Base-by-base conservation (phyloP, 2,888 invertebrate genomes). In the Rotaria sp. region DNA sequence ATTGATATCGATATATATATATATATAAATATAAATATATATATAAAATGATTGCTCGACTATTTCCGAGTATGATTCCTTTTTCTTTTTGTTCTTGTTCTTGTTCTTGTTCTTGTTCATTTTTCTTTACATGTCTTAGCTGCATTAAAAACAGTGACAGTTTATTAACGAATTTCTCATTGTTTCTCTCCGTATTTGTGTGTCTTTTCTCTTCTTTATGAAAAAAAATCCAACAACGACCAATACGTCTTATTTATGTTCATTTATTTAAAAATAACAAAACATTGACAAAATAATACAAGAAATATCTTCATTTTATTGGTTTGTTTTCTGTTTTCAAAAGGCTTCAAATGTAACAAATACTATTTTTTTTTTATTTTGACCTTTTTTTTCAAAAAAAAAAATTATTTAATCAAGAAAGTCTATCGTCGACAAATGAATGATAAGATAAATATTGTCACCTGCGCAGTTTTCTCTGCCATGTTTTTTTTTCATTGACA, bases 131-230 rank as follows among this genome's bases (percentile, higher is more conserved):
- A 67, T 35, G 67, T 67, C 67, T 67, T 67, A 35, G 67, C 67
- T 67, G 67, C 67, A 67, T 67, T 35, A 67, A 67, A 50, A 67
- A 67, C 67, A 67, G 67, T 67, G 67, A 67, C 67, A 67, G 67
- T 67, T 35, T 67, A 67, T 67, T 67, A 35, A 67, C 67, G 67
- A 67, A 67, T 30, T 67, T 67, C 67, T 38, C 35, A 35, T 35
- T 67, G 35, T 67, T 67, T 67, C 67, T 55, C 35, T 35, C 67
- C 35, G 35, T 21, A 35, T 35, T 15, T 67, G 35, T 67, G 67
- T 67, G 35, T 35, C 67, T 35, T 35, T 67, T 67, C 67, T 67
- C 35, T 67, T 67, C 67, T 21, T 67, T 35, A 67, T 35, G 67
- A 38, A 67, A 67, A 67, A 55, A 55, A 55, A 52, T 26, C 1